Evolutionary conservation across 1,140 invertebrate species (phyloP).

Genomic region (Magallana angulata): DNA sequence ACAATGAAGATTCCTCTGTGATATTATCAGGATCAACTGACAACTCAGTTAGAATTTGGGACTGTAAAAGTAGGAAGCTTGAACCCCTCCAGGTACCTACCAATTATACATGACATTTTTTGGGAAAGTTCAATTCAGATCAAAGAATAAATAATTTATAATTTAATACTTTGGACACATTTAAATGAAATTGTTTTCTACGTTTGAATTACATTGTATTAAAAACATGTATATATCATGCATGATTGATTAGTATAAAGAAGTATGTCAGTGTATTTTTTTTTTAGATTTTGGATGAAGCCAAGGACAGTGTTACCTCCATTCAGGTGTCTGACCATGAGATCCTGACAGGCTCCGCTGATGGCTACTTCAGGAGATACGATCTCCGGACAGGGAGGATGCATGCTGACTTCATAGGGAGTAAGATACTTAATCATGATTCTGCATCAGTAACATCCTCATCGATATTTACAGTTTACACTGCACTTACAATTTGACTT

Average conservation of each 20-base stretch:
- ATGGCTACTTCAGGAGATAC: constrained; percentile 92
- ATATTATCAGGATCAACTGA: constrained; percentile 94
- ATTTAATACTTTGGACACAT: too few relatives aligned
- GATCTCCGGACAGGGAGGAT: constrained; percentile 93
- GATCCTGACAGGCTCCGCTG: constrained; percentile 94
- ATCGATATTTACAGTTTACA: too few relatives aligned
- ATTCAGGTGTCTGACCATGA: constrained; percentile 92
- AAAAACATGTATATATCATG: too few relatives aligned
- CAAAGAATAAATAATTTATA: too few relatives aligned
- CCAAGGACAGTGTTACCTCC: constrained; percentile 94
- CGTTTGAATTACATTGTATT: too few relatives aligned
- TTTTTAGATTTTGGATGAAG: constrained; percentile 88
- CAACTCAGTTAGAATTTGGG: constrained; percentile 93
- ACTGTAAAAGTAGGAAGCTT: constrained; percentile 86
- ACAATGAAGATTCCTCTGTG: constrained; percentile 96
- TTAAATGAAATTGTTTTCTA: too few relatives aligned
- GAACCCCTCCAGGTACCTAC: constrained; percentile 84
- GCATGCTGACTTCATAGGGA: constrained; percentile 91
- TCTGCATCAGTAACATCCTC: too few relatives aligned
- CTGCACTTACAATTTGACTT: too few relatives aligned
- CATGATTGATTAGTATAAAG: too few relatives aligned
- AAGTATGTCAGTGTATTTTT: neutral
- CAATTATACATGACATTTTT: too few relatives aligned
- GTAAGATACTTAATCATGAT: constrained; percentile 74
- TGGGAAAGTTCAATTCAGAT: too few relatives aligned